Conservation (phyloP, 2,113 vertebrate species). For the Peromyscus maniculatus region DNA sequence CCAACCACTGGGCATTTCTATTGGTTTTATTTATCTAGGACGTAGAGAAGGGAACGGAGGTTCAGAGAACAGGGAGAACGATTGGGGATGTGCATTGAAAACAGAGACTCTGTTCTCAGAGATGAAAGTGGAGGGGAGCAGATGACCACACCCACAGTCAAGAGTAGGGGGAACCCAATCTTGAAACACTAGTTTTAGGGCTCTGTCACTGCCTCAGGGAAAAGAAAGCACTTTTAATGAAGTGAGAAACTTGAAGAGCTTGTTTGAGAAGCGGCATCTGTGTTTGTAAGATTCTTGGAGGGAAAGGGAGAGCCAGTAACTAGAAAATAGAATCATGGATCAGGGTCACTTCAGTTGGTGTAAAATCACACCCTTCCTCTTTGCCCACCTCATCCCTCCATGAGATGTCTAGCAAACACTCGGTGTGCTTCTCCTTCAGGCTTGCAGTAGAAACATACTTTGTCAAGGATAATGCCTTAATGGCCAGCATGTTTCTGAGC, state of each 20-base stretch:
- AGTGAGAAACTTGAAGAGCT: neutral
- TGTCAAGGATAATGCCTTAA: neutral
- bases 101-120: neutral
- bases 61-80: neutral
- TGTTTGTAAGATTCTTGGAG: neutral
- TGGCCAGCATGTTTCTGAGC: neutral
- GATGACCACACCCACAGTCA: neutral
- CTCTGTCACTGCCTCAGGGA: neutral
- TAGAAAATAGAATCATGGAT: constrained; percentile 9
- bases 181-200: neutral
- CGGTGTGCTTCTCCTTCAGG: neutral
- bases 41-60: neutral
- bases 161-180: neutral
- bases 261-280: neutral
- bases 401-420: neutral
- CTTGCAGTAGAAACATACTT: neutral
- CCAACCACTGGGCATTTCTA: neutral
- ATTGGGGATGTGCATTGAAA: neutral
- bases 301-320: neutral
- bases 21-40: neutral
- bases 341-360: neutral
- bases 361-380: neutral
- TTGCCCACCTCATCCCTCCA: neutral
- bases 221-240: constrained; percentile 37
- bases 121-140: neutral